These are phyloP conservation scores for Notamacropus eugenii DNA, from an alignment of 2,797 vertebrate genomes.

Conservation along the genomic window DNA sequence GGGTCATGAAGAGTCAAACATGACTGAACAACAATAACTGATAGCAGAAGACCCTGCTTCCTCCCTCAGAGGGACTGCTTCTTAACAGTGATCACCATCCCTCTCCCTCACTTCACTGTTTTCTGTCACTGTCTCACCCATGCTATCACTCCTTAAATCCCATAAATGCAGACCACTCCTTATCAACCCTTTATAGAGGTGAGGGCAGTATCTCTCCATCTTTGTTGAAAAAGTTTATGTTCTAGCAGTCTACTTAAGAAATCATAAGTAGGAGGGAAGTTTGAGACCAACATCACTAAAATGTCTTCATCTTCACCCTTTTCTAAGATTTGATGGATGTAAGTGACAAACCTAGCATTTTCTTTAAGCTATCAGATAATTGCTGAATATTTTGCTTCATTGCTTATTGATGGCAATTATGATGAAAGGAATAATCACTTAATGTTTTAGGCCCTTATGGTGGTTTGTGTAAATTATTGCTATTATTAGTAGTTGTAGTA, in stretches of 20 bases:
- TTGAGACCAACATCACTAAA: not conserved
- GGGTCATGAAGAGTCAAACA: not conserved
- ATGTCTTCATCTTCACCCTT: not conserved
- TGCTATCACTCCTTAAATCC: not conserved
- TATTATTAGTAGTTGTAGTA: not conserved
- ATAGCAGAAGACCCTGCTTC: not conserved
- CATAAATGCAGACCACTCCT: not conserved
- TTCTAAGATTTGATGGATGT: not conserved
- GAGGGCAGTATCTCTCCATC: not conserved
- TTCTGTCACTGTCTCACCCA: not conserved
- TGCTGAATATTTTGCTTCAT: not conserved
- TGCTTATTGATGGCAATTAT: conserved; percentile 41
- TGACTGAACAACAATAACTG: not conserved
- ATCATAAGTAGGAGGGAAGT: not conserved
- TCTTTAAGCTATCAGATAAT: not conserved
- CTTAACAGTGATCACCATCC: not conserved
- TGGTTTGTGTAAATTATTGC: not conserved
- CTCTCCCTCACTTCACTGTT: not conserved
- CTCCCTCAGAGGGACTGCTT: not conserved
- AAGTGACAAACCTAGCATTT: not conserved
- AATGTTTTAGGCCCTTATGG: not conserved
- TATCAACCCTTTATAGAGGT: not conserved
- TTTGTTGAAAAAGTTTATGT: not conserved
- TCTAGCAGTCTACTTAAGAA: not conserved
- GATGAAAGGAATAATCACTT: not conserved